Conservation (phyloP, 1,140 invertebrate species). For the Aphis gossypii region DNA sequence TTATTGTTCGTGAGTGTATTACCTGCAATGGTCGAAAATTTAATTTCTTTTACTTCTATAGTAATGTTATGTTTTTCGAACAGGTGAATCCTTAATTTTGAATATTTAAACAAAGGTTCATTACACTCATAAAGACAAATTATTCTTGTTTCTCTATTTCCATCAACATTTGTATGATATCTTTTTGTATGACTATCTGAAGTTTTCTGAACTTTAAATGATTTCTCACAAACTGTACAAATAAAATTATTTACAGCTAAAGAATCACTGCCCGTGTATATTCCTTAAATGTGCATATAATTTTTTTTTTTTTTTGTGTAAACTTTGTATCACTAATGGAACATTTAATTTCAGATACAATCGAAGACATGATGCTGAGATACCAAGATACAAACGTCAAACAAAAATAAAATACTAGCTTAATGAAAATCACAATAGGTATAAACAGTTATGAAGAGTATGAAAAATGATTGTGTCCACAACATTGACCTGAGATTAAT, state of each 20-base stretch:
- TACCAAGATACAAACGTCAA: neutral
- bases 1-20: neutral
- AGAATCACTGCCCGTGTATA: neutral
- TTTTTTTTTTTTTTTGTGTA: constrained; percentile 27
- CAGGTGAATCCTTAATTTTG: constrained; percentile 5
- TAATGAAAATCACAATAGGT: constrained; percentile 19
- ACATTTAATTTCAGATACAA: neutral
- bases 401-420: neutral
- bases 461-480: too few species aligned
- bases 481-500: too few species aligned
- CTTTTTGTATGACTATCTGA: neutral
- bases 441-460: neutral
- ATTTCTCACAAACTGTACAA: neutral
- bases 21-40: constrained; percentile 17
- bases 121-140: constrained; percentile 25
- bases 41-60: constrained; percentile 25
- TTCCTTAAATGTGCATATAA: neutral
- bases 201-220: constrained; percentile 35
- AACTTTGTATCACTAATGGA: neutral
- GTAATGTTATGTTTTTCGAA: neutral
- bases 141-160: constrained; percentile 16
- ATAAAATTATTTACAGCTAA: neutral
- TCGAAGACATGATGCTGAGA: neutral
- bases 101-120: neutral
- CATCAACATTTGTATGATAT: neutral